Base-by-base conservation (phyloP, 2,888 invertebrate genomes). In the Xylota sylvarum region DNA sequence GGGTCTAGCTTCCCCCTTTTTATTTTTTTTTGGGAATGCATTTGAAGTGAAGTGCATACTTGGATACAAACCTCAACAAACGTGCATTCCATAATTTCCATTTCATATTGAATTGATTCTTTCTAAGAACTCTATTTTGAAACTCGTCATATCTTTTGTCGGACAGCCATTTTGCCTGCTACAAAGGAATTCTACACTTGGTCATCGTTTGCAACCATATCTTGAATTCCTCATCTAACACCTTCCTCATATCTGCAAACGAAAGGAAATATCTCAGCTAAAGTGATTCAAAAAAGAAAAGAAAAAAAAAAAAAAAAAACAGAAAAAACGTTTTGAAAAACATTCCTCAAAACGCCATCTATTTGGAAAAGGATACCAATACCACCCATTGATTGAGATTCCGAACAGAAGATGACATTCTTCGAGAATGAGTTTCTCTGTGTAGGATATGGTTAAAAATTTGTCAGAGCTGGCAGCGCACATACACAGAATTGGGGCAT, bases 331-430 rank as follows among this genome's bases (percentile, higher is more conserved):
- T n/a, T n/a, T n/a, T n/a, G 30, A 62, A 7, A 74, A 27, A 74
- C 10, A 46, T 35, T 35, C 35, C 56, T 56, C 43, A 70, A 70
- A 70, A 58, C 58, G 70, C 58, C 46, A 56, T 48, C 43, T 32
- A 76, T 56, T 56, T 76, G 76, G 10, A 65, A 76, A 76, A 76
- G 56, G 65, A 76, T 69, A 55, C 40, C 52, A 69, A 55, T 55
- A 50, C 40, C 32, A 55, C 23, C 56, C 55, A n/a, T 64, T 48
- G 32, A 69, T 77, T 32, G 55, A 64, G 43, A 70, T 60, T 19
- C 70, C 67, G 69, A 50, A n/a, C 43, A 50, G 50, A 77, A 27
- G 48, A 78, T 60, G 70, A 56, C 43, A 72, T 64, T 77, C 43
- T 52, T 37, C 5, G 30, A 32, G 69, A 56, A 64, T 78, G 72